Evolutionary conservation across 2,797 vertebrate species (phyloP).

Genomic region (Hoplostethus atlanticus): DNA sequence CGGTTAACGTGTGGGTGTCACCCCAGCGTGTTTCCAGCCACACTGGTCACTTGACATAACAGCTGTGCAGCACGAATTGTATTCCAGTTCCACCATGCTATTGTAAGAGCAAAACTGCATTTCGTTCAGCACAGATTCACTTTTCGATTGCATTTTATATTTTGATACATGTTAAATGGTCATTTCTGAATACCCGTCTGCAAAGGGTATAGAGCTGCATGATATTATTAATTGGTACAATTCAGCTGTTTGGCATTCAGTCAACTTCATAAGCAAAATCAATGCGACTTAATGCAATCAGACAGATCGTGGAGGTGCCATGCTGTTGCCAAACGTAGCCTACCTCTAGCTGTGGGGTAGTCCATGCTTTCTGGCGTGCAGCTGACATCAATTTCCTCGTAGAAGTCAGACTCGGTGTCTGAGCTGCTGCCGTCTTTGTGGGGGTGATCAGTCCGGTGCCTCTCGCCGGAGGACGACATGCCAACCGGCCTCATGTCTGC

Average conservation of each 20-base stretch:
- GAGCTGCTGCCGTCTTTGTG: conserved; percentile 94
- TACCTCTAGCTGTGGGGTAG: conserved; percentile 95
- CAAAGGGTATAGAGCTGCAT: not conserved
- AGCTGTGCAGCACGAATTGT: conserved; percentile 60
- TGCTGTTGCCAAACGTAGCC: conserved; percentile 8
- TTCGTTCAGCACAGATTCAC: not conserved
- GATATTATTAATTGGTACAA: not conserved
- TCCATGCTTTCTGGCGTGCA: conserved; percentile 97
- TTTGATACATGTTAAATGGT: not conserved
- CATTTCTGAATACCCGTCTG: not conserved
- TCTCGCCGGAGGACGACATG: conserved; percentile 77
- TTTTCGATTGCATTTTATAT: not conserved
- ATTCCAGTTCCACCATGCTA: conserved; percentile 1
- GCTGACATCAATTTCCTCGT: conserved; percentile 99
- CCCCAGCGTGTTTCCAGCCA: conserved; percentile 61
- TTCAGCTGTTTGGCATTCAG: conserved; percentile 5
- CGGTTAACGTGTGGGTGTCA: conserved; percentile 78
- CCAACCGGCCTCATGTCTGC: conserved; percentile 84
- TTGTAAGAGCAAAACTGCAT: not conserved
- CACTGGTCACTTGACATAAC: conserved; percentile 70
- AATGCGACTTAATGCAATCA: not conserved
- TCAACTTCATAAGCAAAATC: conserved; percentile 20
- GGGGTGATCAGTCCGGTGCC: conserved; percentile 79
- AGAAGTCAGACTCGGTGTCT: conserved; percentile 98
- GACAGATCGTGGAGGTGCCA: conserved; percentile 30